These are phyloP conservation scores for Artemisiospiza belli DNA, from an alignment of 2,113 vertebrate genomes.

Conservation along the genomic window DNA sequence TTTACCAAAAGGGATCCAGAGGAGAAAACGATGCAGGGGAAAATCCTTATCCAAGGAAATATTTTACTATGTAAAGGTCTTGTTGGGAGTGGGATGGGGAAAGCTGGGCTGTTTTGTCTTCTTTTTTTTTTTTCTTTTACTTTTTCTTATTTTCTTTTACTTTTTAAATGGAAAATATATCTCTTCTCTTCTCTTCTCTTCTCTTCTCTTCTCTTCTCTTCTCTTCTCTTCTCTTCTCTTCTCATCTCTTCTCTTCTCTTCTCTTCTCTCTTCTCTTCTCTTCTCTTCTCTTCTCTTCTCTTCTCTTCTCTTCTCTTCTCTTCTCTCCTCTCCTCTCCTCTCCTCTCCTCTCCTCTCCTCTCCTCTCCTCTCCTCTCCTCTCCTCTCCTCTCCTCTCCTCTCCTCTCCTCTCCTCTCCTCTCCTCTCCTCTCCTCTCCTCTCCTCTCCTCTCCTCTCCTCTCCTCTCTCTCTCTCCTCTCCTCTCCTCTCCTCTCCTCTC, in stretches of 20 bases:
- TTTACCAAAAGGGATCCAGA: not conserved
- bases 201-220: not conserved
- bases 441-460: too few relatives aligned
- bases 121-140: too few relatives aligned
- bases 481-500: too few relatives aligned
- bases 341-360: too few relatives aligned
- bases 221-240: accelerated
- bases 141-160: accelerated
- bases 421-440: too few relatives aligned
- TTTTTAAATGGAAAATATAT: too few relatives aligned
- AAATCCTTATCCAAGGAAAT: not conserved
- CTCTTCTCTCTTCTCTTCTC: accelerated
- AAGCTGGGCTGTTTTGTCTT: accelerated
- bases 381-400: too few relatives aligned
- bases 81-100: not conserved
- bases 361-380: too few relatives aligned
- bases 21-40: not conserved
- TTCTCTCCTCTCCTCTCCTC: too few relatives aligned
- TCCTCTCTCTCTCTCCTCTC: too few relatives aligned
- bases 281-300: not conserved
- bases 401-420: too few relatives aligned
- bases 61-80: not conserved
- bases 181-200: accelerated
- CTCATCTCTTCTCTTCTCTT: not conserved
- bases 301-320: accelerated